Evolutionary conservation across 2,797 vertebrate genomes (phyloP).

Genomic region (Harpagifer antarcticus): DNA sequence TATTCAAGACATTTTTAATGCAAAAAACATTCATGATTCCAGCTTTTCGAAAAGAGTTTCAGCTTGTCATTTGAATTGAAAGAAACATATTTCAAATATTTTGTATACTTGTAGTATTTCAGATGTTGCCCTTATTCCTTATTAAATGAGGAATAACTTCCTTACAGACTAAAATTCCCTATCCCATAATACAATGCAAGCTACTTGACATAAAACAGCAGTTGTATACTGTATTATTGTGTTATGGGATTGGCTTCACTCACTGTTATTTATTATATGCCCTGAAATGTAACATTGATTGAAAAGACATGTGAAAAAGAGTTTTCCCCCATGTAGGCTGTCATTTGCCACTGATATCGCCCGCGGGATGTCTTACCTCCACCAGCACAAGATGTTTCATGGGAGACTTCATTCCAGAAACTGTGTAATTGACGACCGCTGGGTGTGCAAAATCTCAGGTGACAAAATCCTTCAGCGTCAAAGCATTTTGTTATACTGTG

Average conservation of each 20-base stretch:
- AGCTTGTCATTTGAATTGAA: no score
- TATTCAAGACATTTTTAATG: no score
- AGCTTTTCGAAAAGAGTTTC: no score
- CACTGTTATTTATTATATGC: background rate
- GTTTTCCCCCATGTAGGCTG: constrained; percentile 63
- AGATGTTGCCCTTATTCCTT: no score
- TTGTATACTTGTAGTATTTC: no score
- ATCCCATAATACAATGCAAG: background rate
- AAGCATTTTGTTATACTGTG: background rate
- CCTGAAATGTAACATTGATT: background rate
- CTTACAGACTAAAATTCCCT: background rate
- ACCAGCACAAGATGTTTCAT: constrained; percentile 84
- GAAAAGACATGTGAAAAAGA: background rate
- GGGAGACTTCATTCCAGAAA: constrained; percentile 84
- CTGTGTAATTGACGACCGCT: constrained; percentile 85
- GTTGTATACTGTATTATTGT: background rate
- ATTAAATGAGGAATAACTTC: background rate
- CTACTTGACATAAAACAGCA: background rate
- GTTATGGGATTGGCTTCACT: background rate
- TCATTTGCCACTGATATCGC: constrained; percentile 86
- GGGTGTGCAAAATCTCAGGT: constrained; percentile 89
- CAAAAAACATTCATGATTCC: no score
- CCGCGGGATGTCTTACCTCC: constrained; percentile 83
- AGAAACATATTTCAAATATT: no score
- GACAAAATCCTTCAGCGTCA: constrained; percentile 2